Evolutionary conservation across 2,888 invertebrate genomes (phyloP).

Genomic region (Drosophila pullipes): DNA sequence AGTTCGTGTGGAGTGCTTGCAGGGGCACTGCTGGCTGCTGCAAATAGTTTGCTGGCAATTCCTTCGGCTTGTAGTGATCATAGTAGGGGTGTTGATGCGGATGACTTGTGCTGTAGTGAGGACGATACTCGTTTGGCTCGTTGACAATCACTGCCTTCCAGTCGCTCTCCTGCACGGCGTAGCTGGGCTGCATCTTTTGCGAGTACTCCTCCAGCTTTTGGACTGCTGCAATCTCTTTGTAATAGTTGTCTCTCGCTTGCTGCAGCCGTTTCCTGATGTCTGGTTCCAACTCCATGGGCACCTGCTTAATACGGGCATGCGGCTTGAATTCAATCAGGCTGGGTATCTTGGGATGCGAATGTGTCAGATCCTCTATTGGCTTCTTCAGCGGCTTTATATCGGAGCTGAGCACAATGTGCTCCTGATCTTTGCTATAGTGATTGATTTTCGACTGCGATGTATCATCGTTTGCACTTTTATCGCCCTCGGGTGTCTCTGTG

Average conservation of each 20-base stretch:
- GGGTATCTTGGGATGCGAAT: slow-evolving; percentile 83
- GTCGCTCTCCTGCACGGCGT: slow-evolving; percentile 76
- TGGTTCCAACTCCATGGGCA: slow-evolving; percentile 83
- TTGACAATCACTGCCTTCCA: slow-evolving; percentile 82
- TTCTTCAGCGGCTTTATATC: slow-evolving; percentile 81
- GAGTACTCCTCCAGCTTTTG: slow-evolving; percentile 60
- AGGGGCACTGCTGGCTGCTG: slow-evolving; percentile 52
- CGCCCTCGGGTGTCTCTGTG: slow-evolving; percentile 81
- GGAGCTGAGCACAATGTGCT: slow-evolving; percentile 85
- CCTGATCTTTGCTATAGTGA: slow-evolving; percentile 85
- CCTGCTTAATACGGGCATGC: slow-evolving; percentile 83
- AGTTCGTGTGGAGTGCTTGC: slow-evolving; percentile 70
- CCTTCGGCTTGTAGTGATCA: slow-evolving; percentile 67
- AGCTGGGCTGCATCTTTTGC: slow-evolving; percentile 62
- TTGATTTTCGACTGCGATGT: slow-evolving; percentile 85
- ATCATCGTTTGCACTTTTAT: slow-evolving; percentile 73
- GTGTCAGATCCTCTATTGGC: slow-evolving; percentile 82
- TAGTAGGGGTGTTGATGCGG: slow-evolving; percentile 65
- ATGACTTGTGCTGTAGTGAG: slow-evolving; percentile 54
- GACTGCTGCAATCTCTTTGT: slow-evolving; percentile 73
- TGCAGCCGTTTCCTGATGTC: slow-evolving; percentile 76
- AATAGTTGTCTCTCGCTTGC: slow-evolving; percentile 78
- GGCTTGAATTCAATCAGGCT: slow-evolving; percentile 84
- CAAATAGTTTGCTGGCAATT: slow-evolving; percentile 61
- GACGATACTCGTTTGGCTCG: slow-evolving; percentile 67